Percentiles rank a stretch among this genome's conserved stretches.
Evolutionary conservation across 2,797 vertebrate genomes (phyloP).

Genomic region (Manis javanica): DNA sequence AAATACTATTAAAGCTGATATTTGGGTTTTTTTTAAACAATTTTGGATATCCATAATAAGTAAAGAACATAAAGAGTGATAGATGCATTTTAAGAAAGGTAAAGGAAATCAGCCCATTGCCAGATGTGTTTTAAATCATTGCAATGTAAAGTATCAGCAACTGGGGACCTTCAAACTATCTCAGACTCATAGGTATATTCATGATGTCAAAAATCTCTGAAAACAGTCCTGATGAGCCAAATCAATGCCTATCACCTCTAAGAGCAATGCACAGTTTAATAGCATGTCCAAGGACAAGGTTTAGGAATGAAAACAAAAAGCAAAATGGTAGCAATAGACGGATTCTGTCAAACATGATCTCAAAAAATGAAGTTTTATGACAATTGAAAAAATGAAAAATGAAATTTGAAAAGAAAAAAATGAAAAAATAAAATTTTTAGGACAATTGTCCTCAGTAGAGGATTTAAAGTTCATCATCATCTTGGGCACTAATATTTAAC

Average conservation of each 20-base stretch:
- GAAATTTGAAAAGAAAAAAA: too few species aligned
- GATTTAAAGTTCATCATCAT: background rate
- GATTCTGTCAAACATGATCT: background rate
- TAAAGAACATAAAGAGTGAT: background rate
- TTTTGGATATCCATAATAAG: background rate
- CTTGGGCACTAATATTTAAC: background rate
- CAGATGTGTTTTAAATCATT: background rate
- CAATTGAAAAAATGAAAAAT: too few species aligned
- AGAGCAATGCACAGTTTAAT: background rate
- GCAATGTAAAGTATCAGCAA: background rate
- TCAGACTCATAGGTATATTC: background rate
- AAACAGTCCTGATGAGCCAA: background rate
- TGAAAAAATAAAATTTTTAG: background rate
- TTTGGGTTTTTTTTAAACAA: background rate
- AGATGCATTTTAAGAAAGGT: background rate
- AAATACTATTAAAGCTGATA: background rate
- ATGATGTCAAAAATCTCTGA: background rate
- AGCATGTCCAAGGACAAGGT: background rate
- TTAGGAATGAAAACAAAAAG: background rate
- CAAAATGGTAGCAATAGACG: background rate
- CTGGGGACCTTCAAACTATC: background rate
- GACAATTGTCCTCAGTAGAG: background rate
- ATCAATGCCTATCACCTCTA: background rate
- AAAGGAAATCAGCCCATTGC: background rate
- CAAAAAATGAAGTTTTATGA: background rate